Conservation (phyloP, 1,140 invertebrate species). For the Drosophila bifasciata region DNA sequence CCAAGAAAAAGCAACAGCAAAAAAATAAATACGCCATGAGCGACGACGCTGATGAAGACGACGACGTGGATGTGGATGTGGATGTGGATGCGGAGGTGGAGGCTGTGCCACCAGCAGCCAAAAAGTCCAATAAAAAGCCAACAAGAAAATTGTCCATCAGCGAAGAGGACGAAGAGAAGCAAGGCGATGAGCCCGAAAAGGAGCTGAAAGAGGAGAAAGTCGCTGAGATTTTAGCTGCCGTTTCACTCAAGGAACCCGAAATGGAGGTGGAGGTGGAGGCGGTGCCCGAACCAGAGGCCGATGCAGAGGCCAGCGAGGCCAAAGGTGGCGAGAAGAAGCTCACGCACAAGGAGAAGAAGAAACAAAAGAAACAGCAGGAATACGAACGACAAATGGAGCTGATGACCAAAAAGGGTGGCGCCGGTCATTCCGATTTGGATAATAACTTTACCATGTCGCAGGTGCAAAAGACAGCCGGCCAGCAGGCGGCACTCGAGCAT, state of each 20-base stretch:
- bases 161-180: constrained; percentile 47
- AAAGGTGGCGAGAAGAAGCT: constrained; percentile 91
- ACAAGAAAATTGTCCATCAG: constrained; percentile 51
- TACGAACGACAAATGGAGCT: constrained; percentile 96
- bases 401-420: constrained; percentile 93
- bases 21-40: constrained; percentile 69
- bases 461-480: constrained; percentile 93
- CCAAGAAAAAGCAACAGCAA: constrained; percentile 66
- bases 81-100: constrained; percentile 20
- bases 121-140: constrained; percentile 65
- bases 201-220: constrained; percentile 25
- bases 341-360: constrained; percentile 97
- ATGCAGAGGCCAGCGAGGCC: constrained; percentile 37
- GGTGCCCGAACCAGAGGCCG: constrained; percentile 6
- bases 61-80: constrained; percentile 14
- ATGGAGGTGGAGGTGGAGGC: constrained; percentile 2
- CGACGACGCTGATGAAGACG: constrained; percentile 60
- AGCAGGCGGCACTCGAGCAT: constrained; percentile 94
- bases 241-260: constrained; percentile 16
- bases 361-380: constrained; percentile 95
- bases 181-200: constrained; percentile 29
- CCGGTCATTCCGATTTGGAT: constrained; percentile 94
- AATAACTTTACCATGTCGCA: constrained; percentile 98
- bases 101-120: constrained; percentile 36
- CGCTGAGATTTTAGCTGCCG: constrained; percentile 2